phyloP scores from a whole-genome alignment of 2,888 invertebrate species.

The Chymomyza amoena region DNA sequence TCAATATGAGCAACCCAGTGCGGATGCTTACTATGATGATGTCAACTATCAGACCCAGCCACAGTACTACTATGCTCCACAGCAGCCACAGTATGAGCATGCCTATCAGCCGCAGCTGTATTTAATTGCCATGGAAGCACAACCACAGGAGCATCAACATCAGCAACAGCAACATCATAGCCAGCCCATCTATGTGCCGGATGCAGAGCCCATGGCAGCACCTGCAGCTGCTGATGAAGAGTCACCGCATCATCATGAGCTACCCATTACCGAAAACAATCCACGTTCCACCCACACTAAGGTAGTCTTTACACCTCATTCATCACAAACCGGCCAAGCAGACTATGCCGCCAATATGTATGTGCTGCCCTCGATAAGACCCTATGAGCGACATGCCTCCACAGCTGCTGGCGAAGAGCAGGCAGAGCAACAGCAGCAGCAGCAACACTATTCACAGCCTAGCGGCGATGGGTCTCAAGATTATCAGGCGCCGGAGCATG shows the following conservation, averaged over 20 bases:
- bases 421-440: slow-evolving; percentile 48
- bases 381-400: slow-evolving; percentile 57
- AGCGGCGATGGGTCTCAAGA: slow-evolving; percentile 11
- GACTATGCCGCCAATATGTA: slow-evolving; percentile 65
- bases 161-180: slow-evolving; percentile 31
- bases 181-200: slow-evolving; percentile 65
- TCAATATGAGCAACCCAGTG: slow-evolving; percentile 21
- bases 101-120: slow-evolving; percentile 72
- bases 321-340: slow-evolving; percentile 29
- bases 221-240: slow-evolving; percentile 6
- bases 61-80: slow-evolving; percentile 71
- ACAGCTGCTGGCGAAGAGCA: slow-evolving; percentile 33
- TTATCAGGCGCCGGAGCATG: slow-evolving; percentile 23
- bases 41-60: slow-evolving; percentile 50
- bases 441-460: slow-evolving; percentile 33
- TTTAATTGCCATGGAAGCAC: slow-evolving; percentile 69
- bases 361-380: slow-evolving; percentile 63
- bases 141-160: slow-evolving; percentile 33
- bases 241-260: slow-evolving; percentile 28
- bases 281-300: slow-evolving; percentile 77
- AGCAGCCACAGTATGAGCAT: slow-evolving; percentile 39
- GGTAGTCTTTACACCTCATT: slow-evolving; percentile 71
- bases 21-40: slow-evolving; percentile 47
- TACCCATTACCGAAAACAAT: slow-evolving; percentile 75
- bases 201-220: slow-evolving; percentile 21